Conservation (phyloP, 2,797 vertebrate species). For the Microcaecilia unicolor region DNA sequence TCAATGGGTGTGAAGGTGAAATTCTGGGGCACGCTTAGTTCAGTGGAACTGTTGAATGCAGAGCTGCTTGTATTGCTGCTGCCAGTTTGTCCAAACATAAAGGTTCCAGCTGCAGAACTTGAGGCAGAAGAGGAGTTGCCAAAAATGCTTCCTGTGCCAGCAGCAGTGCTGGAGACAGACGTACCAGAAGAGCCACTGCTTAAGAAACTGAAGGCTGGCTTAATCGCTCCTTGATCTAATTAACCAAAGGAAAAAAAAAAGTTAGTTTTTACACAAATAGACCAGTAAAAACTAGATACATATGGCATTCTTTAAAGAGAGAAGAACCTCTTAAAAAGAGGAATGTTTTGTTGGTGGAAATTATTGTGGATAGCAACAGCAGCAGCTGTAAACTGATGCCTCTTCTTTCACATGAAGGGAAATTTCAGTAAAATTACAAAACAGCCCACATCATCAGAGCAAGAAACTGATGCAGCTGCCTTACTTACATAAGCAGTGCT, state of each 20-base stretch:
- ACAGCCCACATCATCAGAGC: no score
- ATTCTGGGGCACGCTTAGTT: slow-evolving; percentile 57
- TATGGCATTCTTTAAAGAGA: no score
- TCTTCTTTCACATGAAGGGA: no score
- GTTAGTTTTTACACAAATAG: no score
- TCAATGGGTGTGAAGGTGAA: slow-evolving; percentile 78
- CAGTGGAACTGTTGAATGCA: slow-evolving; percentile 51
- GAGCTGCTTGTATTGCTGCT: slow-evolving; percentile 52
- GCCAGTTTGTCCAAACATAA: slow-evolving; percentile 76
- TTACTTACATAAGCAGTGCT: no score
- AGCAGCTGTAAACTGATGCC: no score
- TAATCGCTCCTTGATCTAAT: slow-evolving; percentile 70
- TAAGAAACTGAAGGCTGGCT: slow-evolving; percentile 73
- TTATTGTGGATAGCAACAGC: no score
- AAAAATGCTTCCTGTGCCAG: slow-evolving; percentile 49
- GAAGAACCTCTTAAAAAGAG: no score
- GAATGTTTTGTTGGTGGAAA: no score
- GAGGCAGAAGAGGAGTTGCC: slow-evolving; percentile 50
- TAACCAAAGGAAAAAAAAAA: slow-evolving; percentile 11
- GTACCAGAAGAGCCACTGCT: slow-evolving; percentile 43
- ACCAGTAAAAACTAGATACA: no score
- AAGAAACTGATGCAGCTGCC: no score
- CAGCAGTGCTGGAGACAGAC: background rate
- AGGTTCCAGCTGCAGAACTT: slow-evolving; percentile 47
- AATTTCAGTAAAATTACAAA: no score